Base-by-base conservation (phyloP, 2,113 vertebrate genomes). In the Lepidothrix coronata region DNA sequence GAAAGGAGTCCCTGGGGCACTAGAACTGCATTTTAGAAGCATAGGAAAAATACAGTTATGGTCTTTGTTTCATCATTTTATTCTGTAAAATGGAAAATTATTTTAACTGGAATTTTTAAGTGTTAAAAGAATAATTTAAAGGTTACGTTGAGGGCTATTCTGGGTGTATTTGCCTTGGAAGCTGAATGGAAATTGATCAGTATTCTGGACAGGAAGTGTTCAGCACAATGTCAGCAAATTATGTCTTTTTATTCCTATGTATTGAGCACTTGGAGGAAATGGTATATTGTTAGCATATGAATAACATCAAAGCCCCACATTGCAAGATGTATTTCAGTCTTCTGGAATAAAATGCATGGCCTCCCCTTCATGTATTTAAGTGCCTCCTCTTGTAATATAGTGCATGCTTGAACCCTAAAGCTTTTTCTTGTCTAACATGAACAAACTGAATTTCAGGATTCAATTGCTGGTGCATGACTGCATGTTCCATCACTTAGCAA, bases 1-100 rank as follows among this genome's bases (percentile, higher is more conserved):
- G 97, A 98, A 98, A 98, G 96, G 93, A 97, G 85, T 97, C 97
- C 98, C 94, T 58, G 52, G 98, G 97, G 98, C 97, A 95, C 93
- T 86, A 93, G 94, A 97, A 92, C 95, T 96, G 62, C 95, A 91
- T 95, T 97, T 98, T 94, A 96, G 96, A 96, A 97, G 76, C 46
- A 46, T 73, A 97, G 79, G 96, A 93, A 98, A 98, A 98, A 97
- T 95, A 94, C 81, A 95, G 95, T 97, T 95, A 96, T 78, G 68
- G 91, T 95, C 95, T 98, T 98, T 97, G 97, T 98, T 98, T 98
- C 97, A 96, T 96, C 5, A 3, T 98, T 97, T 97, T 94, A 89
- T 97, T 97, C 93, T 91, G 83, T 96, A 96, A 98, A 97, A 98
- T 92, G 95, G 96, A 95, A 97, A 97, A 97, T 98, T 97, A 97